Evolutionary conservation across 2,113 vertebrate genomes (phyloP), one percentile per base, ranked within the genome.

Genomic region (Tor tambroides): DNA sequence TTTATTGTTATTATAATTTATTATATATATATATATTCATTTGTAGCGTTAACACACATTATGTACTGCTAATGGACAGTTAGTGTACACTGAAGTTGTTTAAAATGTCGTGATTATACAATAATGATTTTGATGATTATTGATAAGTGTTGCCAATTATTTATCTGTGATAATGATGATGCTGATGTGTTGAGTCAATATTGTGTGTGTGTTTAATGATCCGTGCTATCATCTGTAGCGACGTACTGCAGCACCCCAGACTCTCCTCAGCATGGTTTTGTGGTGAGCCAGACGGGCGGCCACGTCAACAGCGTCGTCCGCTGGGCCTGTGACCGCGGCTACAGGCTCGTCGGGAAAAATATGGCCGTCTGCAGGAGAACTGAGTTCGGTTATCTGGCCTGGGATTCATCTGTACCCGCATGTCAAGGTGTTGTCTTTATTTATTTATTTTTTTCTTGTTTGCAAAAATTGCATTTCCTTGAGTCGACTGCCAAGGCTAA

Each of bases 231-330:
- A 23, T 81, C 84, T 71, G 23, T 91, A 99, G 98, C 97, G 26
- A 95, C 97, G 90, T 99, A 99, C 91, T 99, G 98, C 87, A 99
- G 98, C 83, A 99, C 98, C 15, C 98, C 98, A 1, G 97, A 98
- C 91, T 98, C 98, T 23, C 97, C 98, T 0, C 97, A 96, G 43
- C 97, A 99, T 0, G 98, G 98, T 65, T 98, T 98, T 89, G 97
- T 99, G 21, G 96, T 97, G 84, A 99, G 98, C 80, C 97, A 99
- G 93, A 98, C 97, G 0, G 98, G 98, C 0, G 97, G 97, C 30
- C 97, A 99, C 23, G 95, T 97, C 11, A 98, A 99, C 93, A 99
- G 97, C 49, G 83, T 97, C 88, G 97, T 99, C 21, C 97, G 97
- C 72, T 99, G 97, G 97, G 96, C 97, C n/a, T 99, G 98, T 14